These are phyloP conservation scores for Oscheius myriophilus DNA, from an alignment of 2,888 invertebrate genomes.

Conservation along the genomic window DNA sequence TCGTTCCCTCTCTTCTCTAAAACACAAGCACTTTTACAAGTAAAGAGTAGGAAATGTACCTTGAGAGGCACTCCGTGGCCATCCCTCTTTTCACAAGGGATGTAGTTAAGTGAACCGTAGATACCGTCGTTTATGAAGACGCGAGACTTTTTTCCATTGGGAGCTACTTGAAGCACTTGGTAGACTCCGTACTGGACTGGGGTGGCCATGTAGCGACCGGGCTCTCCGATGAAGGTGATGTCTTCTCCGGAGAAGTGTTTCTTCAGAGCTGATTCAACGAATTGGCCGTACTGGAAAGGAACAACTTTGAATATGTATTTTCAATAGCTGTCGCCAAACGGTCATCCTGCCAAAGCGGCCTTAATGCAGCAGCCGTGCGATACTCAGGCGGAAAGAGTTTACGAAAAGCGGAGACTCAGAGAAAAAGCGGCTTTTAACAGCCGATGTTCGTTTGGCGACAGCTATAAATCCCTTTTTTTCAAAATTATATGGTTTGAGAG, in stretches of 20 bases:
- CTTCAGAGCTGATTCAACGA: not conserved
- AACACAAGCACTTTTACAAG: too few relatives aligned
- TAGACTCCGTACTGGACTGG: not conserved
- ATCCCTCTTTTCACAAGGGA: not conserved
- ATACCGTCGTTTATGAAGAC: not conserved
- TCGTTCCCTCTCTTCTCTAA: not conserved
- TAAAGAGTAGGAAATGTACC: not conserved
- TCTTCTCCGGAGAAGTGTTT: not conserved
- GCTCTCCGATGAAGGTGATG: not conserved
- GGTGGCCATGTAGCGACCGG: not conserved
- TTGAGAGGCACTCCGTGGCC: not conserved
- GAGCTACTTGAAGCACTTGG: not conserved
- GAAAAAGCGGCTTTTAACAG: too few relatives aligned
- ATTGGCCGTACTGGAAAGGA: not conserved
- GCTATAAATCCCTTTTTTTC: too few relatives aligned
- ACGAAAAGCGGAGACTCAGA: too few relatives aligned
- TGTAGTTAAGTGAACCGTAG: not conserved
- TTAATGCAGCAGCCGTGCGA: too few relatives aligned
- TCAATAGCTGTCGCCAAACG: too few relatives aligned
- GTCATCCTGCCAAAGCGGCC: too few relatives aligned
- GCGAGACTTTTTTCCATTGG: not conserved
- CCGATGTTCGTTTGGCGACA: too few relatives aligned
- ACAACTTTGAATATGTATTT: too few relatives aligned
- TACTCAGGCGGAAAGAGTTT: too few relatives aligned
- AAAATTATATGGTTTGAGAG: too few relatives aligned